Percentiles rank a stretch among this genome's conserved stretches.
Conservation (phyloP, 2,113 vertebrate genomes). For the Lathamus discolor region DNA sequence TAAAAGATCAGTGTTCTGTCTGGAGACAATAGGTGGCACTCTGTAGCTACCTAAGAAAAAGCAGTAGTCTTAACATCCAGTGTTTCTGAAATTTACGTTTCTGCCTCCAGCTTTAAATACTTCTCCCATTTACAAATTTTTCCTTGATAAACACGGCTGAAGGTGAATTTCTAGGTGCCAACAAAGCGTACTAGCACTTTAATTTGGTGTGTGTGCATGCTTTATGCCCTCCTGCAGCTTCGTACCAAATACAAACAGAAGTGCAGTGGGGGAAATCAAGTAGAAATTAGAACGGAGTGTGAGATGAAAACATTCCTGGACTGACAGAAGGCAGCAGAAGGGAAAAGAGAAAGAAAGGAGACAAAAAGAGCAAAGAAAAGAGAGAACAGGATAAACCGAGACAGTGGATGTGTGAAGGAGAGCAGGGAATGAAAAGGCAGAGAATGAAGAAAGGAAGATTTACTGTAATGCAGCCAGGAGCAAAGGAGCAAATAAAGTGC, state of each 20-base stretch:
- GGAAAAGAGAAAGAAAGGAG: accelerated
- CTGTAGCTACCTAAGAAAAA: neutral
- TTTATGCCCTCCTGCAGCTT: constrained; percentile 37
- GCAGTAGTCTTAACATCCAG: neutral
- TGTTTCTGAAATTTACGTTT: neutral
- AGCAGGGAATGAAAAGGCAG: neutral
- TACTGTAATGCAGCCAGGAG: neutral
- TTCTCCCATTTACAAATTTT: constrained; percentile 15
- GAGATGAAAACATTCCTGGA: constrained; percentile 17
- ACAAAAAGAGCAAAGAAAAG: neutral
- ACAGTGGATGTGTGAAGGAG: neutral
- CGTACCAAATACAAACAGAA: constrained; percentile 10
- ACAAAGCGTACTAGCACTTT: neutral
- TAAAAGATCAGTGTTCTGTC: neutral
- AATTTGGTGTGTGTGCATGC: neutral
- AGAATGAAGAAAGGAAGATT: neutral
- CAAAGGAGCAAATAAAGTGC: neutral
- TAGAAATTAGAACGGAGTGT: constrained; percentile 23
- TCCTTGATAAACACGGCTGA: neutral
- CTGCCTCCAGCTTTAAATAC: neutral
- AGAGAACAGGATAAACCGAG: neutral
- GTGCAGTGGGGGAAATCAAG: constrained; percentile 47
- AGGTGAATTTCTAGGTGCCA: constrained; percentile 18
- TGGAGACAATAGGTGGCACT: constrained; percentile 46
- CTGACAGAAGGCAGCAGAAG: constrained; percentile 1